Evolutionary conservation across 2,888 invertebrate genomes (phyloP).

Genomic region (Oeneis ivallda): DNA sequence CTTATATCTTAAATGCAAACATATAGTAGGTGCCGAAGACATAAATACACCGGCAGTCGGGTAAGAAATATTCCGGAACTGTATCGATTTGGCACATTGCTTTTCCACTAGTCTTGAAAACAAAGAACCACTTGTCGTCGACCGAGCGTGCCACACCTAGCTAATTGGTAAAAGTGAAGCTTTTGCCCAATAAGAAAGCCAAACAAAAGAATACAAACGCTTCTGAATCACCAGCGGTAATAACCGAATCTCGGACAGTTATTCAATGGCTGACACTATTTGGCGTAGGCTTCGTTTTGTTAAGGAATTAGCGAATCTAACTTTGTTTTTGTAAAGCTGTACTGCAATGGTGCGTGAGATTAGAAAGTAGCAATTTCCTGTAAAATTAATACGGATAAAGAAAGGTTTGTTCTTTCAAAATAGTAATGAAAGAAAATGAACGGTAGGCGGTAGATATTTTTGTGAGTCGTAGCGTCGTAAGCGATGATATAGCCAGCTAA

Average conservation of each 20-base stretch:
- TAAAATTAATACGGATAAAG: neutral
- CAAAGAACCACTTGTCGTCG: slow-evolving; percentile 62
- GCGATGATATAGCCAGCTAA: no score
- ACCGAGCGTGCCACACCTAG: slow-evolving; percentile 56
- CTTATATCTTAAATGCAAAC: no score
- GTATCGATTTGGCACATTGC: slow-evolving; percentile 57
- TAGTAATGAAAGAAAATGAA: slow-evolving; percentile 2
- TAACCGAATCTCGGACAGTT: slow-evolving; percentile 43
- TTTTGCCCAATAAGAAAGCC: slow-evolving; percentile 66
- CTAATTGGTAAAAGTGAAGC: slow-evolving; percentile 79
- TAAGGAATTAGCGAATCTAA: slow-evolving; percentile 45
- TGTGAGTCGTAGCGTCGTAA: no score
- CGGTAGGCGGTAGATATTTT: no score
- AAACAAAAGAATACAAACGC: slow-evolving; percentile 61
- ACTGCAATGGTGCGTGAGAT: slow-evolving; percentile 41
- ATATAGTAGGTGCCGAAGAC: no score
- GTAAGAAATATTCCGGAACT: slow-evolving; percentile 44
- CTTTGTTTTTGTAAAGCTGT: slow-evolving; percentile 29
- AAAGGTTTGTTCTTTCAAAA: slow-evolving; percentile 4
- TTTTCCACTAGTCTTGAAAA: slow-evolving; percentile 73
- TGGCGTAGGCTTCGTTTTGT: slow-evolving; percentile 37
- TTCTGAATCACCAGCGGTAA: slow-evolving; percentile 55
- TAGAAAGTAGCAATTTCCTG: slow-evolving; percentile 47
- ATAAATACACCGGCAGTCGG: no score
- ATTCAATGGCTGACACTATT: slow-evolving; percentile 46